These are phyloP conservation scores for Camarhynchus parvulus DNA, from an alignment of 2,113 vertebrate genomes.

Conservation along the genomic window DNA sequence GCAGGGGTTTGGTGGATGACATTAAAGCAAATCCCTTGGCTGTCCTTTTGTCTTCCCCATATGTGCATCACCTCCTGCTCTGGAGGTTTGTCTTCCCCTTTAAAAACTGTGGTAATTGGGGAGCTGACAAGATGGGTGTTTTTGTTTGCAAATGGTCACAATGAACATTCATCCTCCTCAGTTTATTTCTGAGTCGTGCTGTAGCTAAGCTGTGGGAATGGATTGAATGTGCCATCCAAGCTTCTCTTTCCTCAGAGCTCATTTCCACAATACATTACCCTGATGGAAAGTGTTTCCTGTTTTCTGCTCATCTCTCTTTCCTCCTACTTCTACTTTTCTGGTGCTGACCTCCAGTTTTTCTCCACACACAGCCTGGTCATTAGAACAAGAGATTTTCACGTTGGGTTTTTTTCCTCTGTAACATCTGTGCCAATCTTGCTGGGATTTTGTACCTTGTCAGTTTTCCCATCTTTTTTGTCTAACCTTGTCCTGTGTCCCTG, in stretches of 20 bases:
- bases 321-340: not conserved
- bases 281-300: constrained; percentile 27
- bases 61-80: not conserved
- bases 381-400: not conserved
- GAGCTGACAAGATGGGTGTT: not conserved
- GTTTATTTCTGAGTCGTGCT: constrained; percentile 25
- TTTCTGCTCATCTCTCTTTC: not conserved
- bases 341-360: not conserved
- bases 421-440: not conserved
- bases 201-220: constrained; percentile 23
- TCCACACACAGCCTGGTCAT: not conserved
- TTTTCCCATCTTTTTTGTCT: not conserved
- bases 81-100: not conserved
- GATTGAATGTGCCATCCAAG: not conserved
- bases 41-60: not conserved
- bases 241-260: not conserved
- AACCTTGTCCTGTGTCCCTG: not conserved
- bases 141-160: not conserved
- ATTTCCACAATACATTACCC: not conserved
- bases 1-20: not conserved
- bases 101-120: not conserved
- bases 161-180: not conserved
- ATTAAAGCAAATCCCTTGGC: not conserved
- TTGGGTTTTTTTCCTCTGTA: not conserved
- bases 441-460: not conserved